Percentiles rank a stretch among this genome's conserved stretches.
Conservation (phyloP, 2,113 vertebrate species). For the Amia ocellicauda region DNA sequence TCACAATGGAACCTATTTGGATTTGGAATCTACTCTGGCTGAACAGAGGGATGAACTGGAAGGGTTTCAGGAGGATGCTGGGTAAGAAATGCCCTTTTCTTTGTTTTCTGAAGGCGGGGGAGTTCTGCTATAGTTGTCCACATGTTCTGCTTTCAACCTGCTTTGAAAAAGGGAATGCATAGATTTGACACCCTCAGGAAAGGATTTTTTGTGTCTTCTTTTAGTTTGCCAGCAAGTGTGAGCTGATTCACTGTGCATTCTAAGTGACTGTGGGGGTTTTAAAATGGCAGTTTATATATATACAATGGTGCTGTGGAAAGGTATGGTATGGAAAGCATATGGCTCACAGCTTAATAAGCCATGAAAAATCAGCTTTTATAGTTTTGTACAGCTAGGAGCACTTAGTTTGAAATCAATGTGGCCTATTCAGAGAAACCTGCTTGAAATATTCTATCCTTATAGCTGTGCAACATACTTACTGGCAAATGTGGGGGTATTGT, state of each 20-base stretch:
- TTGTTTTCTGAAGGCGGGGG: not conserved
- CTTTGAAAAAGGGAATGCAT: not conserved
- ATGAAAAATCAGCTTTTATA: conserved; percentile 1
- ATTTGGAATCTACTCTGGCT: conserved; percentile 89
- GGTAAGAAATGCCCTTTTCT: conserved; percentile 68
- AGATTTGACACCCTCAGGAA: too few relatives aligned
- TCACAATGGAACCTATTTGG: conserved; percentile 92
- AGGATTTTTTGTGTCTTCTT: too few relatives aligned
- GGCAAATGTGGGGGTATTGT: not conserved
- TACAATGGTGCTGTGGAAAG: too few relatives aligned
- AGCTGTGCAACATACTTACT: not conserved
- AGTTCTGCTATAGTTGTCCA: too few relatives aligned
- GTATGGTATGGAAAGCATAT: not conserved
- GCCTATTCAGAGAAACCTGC: conserved; percentile 1
- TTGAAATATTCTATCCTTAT: conserved; percentile 1
- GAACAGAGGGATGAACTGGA: conserved; percentile 92
- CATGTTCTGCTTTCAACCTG: too few relatives aligned
- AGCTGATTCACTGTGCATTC: not conserved
- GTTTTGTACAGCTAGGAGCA: not conserved
- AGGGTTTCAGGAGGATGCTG: conserved; percentile 91
- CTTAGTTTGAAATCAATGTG: not conserved
- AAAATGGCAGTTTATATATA: not conserved
- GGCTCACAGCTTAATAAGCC: not conserved
- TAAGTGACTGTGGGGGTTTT: not conserved
- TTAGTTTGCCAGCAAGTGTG: too few relatives aligned